Evolutionary conservation across 2,797 vertebrate species (phyloP), one percentile per base, ranked within the genome.

Genomic region (Rhinoraja longicauda): DNA sequence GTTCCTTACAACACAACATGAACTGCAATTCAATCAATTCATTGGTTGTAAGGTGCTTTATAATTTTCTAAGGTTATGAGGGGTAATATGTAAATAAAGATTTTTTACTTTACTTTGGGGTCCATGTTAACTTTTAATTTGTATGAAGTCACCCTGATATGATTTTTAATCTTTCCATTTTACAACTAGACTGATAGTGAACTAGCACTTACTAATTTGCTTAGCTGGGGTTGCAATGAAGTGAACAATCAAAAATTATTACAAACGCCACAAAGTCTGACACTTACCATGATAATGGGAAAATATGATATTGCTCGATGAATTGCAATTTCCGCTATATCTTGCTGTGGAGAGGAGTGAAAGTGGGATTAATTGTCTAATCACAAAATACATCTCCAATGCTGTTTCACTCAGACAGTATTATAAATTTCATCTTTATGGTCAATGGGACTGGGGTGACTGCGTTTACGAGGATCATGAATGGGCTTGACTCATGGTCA

Each of bases 401-500:
- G 39, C 36, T 29, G 39, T 92, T 73, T 92, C 90, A 75, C 29
- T 75, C 24, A 73, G 64, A 67, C 59, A 57, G 39, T 92, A 70
- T 53, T 53, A 92, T 92, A 57, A 92, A 92, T 75, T 57, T 73
- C 70, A 75, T 32, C 72, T 70, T 73, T 53, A 92, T 36, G 70
- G 90, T 92, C 90, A 39, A 92, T n/a, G 90, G 90, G 70, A 92
- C 90, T 36, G 64, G 67, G 90, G 70, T 91, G 90, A 91, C 90
- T 53, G 45, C 21, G 75, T 92, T 92, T 92, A 92, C 15, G 26
- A 92, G 70, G 90, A 92, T 92, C 92, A 92, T 92, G 90, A 92
- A 92, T 92, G 90, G 70, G 90, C 72, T 92, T 92, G 90, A 92
- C 39, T 92, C 70, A 75, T 92, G 90, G 70, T 73, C 70, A 92